Evolutionary conservation across 2,797 vertebrate genomes (phyloP).

Genomic region (Acanthurus tractus): DNA sequence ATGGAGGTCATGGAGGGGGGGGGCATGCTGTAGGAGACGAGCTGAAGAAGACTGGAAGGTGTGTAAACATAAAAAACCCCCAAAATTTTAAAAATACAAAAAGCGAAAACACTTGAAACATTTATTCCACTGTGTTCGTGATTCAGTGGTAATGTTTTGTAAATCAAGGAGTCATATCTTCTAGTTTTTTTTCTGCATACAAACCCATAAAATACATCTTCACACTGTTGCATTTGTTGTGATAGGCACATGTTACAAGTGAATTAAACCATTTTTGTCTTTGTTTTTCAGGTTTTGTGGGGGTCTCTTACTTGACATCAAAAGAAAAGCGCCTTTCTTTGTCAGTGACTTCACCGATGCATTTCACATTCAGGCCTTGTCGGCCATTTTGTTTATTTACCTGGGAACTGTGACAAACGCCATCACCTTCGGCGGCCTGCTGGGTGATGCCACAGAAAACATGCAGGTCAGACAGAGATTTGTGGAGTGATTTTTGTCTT

Average conservation of each 20-base stretch:
- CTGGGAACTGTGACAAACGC: conserved; percentile 98
- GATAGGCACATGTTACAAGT: background rate
- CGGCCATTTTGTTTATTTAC: conserved; percentile 97
- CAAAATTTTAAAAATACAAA: conserved; percentile 8
- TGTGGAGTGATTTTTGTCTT: no score
- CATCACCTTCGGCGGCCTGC: conserved; percentile 97
- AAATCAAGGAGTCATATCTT: no score
- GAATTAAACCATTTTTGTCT: background rate
- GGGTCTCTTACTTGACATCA: conserved; percentile 94
- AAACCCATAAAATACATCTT: no score
- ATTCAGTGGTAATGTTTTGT: no score
- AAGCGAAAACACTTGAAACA: background rate
- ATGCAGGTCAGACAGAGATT: conserved; percentile 89
- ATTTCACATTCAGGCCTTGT: conserved; percentile 95
- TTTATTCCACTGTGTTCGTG: no score
- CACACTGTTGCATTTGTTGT: no score
- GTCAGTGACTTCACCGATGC: conserved; percentile 96
- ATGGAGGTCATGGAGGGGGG: conserved; percentile 88
- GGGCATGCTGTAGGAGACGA: conserved; percentile 93
- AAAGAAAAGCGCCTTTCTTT: conserved; percentile 95
- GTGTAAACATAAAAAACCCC: no score
- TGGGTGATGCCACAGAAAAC: conserved; percentile 97
- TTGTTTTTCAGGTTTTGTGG: conserved; percentile 91
- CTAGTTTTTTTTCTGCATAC: no score
- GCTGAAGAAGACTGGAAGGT: conserved; percentile 92